A percentile compares a stretch with the other conserved stretches of the same genome.
Evolutionary conservation across 1,140 invertebrate species (phyloP).

Genomic region (Epicauta chinensis): DNA sequence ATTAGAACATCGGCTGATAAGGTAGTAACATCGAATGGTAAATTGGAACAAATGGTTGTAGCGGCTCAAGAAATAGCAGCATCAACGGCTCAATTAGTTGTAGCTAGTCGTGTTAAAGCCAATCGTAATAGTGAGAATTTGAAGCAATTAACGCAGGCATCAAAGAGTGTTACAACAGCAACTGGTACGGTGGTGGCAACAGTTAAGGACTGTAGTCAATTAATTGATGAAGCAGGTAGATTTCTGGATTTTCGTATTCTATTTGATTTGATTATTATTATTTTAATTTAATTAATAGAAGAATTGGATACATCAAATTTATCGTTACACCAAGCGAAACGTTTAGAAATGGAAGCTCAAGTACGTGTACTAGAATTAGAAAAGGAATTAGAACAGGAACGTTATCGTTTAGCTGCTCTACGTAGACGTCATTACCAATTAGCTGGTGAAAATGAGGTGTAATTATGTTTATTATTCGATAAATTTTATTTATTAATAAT

Average conservation of each 20-base stretch:
- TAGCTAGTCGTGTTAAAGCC: slow-evolving; percentile 90
- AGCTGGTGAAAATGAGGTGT: slow-evolving; percentile 50
- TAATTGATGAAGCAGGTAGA: slow-evolving; percentile 65
- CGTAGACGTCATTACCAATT: slow-evolving; percentile 90
- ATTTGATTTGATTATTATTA: slow-evolving; percentile 8
- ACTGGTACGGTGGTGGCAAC: slow-evolving; percentile 91
- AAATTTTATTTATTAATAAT: too few species aligned
- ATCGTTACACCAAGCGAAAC: slow-evolving; percentile 89
- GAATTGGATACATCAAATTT: slow-evolving; percentile 85
- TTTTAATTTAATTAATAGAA: slow-evolving; percentile 58
- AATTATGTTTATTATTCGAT: too few species aligned
- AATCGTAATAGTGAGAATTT: slow-evolving; percentile 75
- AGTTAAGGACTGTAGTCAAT: slow-evolving; percentile 78
- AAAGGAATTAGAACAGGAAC: slow-evolving; percentile 80
- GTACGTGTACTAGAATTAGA: slow-evolving; percentile 90
- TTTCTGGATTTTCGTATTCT: neutral
- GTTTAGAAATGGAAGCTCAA: slow-evolving; percentile 92
- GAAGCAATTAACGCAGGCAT: slow-evolving; percentile 71
- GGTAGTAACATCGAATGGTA: slow-evolving; percentile 78
- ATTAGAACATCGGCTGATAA: slow-evolving; percentile 92
- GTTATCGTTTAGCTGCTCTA: slow-evolving; percentile 73
- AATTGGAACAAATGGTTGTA: slow-evolving; percentile 90
- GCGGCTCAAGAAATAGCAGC: slow-evolving; percentile 97
- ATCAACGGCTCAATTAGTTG: slow-evolving; percentile 93
- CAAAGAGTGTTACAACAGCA: slow-evolving; percentile 78